A percentile compares a stretch with the other conserved stretches of the same genome.
These are phyloP conservation scores for Hoplodrina blanda DNA, from an alignment of 2,888 invertebrate species.

Conservation along the genomic window DNA sequence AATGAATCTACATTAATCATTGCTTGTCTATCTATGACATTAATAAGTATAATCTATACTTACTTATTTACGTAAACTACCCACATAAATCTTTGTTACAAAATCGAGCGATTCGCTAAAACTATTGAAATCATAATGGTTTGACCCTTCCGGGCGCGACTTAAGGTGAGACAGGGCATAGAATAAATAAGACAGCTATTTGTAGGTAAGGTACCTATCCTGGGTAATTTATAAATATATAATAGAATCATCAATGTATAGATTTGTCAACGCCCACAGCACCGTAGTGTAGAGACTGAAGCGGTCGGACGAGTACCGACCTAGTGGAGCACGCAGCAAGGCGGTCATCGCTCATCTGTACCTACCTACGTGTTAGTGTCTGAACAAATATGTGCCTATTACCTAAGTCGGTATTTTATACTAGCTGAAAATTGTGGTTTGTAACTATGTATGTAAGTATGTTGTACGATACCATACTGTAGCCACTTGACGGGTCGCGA, in stretches of 20 bases:
- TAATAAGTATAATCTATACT: not conserved
- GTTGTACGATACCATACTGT: not conserved
- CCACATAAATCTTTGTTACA: slow-evolving; percentile 18
- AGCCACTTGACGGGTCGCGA: not conserved
- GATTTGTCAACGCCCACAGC: not conserved
- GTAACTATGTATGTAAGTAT: not conserved
- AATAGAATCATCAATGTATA: not conserved
- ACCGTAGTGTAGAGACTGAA: no score
- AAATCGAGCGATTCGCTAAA: not conserved
- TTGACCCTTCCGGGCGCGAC: not conserved
- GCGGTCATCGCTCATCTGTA: not conserved
- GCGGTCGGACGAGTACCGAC: not conserved
- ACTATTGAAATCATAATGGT: not conserved
- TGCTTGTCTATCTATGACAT: no score
- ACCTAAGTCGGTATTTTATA: not conserved
- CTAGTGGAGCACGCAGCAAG: not conserved
- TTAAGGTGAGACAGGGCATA: not conserved
- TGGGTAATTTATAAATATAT: no score
- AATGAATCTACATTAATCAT: not conserved
- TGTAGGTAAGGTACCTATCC: no score
- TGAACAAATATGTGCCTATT: no score
- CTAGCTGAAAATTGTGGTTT: not conserved
- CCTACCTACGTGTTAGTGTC: no score
- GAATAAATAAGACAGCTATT: not conserved
- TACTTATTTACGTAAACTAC: slow-evolving; percentile 32